Evolutionary conservation across 1,140 invertebrate genomes (phyloP).

Genomic region (fruit fly (Drosophila melanogaster)): Release_6_plus_ISO1_MT NC_004354.4:20950001-20950500

Average conservation of each 20-base stretch:
- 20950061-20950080: constrained; percentile 49
- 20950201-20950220: too few relatives aligned
- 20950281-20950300: too few relatives aligned
- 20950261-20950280: too few relatives aligned
- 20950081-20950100: constrained; percentile 30
- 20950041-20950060: constrained; percentile 36
- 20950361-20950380: constrained; percentile 8
- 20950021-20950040: not conserved
- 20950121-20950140: not conserved
- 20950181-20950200: too few relatives aligned
- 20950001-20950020: constrained; percentile 39
- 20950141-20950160: constrained; percentile 2
- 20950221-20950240: too few relatives aligned
- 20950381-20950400: constrained; percentile 35
- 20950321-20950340: not conserved
- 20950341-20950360: too few relatives aligned
- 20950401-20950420: constrained; percentile 1
- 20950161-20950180: not conserved
- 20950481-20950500: constrained; percentile 42
- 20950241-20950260: too few relatives aligned
- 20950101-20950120: not conserved
- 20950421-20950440: constrained; percentile 69
- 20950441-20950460: constrained; percentile 63
- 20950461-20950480: constrained; percentile 38
- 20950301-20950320: too few relatives aligned